Conservation (phyloP, 2,113 vertebrate genomes). For the Calidris pygmaea region DNA sequence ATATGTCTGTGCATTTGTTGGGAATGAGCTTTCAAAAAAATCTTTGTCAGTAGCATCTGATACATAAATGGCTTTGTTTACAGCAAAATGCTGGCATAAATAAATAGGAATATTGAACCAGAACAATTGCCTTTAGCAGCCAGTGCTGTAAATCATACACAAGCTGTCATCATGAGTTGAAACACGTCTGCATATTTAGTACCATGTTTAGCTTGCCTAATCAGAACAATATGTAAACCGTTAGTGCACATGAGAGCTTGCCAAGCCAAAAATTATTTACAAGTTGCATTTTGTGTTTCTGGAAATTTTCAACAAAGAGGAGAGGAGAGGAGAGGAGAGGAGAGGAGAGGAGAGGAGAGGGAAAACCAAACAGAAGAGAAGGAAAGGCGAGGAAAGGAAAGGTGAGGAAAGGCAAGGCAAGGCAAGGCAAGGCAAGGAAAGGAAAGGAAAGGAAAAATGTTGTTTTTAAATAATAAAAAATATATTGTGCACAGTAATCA, state of each 20-base stretch:
- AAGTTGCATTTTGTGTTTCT: constrained; percentile 70
- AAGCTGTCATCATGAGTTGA: constrained; percentile 75
- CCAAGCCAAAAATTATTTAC: constrained; percentile 78
- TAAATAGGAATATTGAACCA: constrained; percentile 78
- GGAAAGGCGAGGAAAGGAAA: accelerated
- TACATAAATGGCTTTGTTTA: constrained; percentile 70
- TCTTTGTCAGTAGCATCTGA: constrained; percentile 67
- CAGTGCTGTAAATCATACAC: constrained; percentile 72
- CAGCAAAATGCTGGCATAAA: constrained; percentile 68
- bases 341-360: too few species aligned
- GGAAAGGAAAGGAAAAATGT: background rate
- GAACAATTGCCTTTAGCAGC: constrained; percentile 73
- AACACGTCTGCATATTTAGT: constrained; percentile 66
- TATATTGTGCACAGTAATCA: background rate
- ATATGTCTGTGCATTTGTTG: background rate
- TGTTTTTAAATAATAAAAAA: background rate
- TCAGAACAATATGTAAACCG: constrained; percentile 73
- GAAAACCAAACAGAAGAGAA: too few species aligned
- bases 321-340: too few species aligned
- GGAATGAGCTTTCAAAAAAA: constrained; percentile 29
- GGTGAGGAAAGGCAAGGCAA: background rate
- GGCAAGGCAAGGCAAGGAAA: background rate
- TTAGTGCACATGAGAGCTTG: constrained; percentile 57
- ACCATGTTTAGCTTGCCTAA: constrained; percentile 73
- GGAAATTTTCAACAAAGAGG: constrained; percentile 49